These are phyloP conservation scores for Cassiopea xamachana DNA, from an alignment of 30 jellyfish, hydroid and myxozoan genomes.

Conservation along the genomic window DNA sequence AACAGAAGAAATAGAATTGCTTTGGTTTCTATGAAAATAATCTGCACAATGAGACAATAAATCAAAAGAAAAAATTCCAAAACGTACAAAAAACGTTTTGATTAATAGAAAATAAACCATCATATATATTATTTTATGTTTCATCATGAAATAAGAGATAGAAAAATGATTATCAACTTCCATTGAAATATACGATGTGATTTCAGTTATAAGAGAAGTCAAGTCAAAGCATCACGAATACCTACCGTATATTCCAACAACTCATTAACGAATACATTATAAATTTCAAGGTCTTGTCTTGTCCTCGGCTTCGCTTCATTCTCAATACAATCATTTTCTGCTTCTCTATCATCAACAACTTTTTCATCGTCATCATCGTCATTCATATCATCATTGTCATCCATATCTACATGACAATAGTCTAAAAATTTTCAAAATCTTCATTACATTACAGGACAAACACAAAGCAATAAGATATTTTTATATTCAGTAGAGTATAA, in stretches of 20 bases:
- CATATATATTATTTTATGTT: no score
- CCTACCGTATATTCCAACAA: slow-evolving; percentile 49
- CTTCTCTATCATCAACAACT: slow-evolving; percentile 9
- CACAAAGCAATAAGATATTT: not conserved
- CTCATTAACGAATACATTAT: slow-evolving; percentile 37
- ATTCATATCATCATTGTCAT: slow-evolving; percentile 35
- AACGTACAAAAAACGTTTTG: no score
- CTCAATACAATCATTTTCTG: not conserved
- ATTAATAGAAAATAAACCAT: no score
- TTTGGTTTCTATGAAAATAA: no score
- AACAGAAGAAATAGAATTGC: no score
- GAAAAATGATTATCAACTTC: no score
- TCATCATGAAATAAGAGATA: no score
- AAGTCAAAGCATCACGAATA: not conserved
- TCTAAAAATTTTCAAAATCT: not conserved
- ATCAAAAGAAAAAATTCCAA: no score
- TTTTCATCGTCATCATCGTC: slow-evolving; percentile 49
- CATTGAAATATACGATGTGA: no score
- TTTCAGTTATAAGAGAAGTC: no score
- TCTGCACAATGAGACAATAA: no score
- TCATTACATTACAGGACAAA: not conserved
- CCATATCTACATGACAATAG: slow-evolving; percentile 11
- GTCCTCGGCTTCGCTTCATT: not conserved
- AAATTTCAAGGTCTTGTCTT: slow-evolving; percentile 21
- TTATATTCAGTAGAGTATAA: no score